phyloP scores from a whole-genome alignment of 2,888 invertebrate species.

The Flexamia atlantica region DNA sequence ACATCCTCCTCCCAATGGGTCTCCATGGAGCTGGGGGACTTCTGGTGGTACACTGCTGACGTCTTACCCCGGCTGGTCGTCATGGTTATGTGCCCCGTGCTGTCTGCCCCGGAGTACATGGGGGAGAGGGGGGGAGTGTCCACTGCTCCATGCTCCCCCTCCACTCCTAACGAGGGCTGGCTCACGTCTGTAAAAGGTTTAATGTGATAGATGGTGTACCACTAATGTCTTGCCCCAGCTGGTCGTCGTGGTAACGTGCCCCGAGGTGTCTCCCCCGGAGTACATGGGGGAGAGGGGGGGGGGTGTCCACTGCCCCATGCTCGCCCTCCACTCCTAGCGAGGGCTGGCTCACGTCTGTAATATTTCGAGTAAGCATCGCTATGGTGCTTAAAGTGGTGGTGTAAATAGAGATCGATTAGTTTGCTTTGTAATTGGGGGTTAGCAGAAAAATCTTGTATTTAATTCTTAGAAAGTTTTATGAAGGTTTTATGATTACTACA shows the following conservation, averaged over 20 bases:
- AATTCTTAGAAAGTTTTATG: too few relatives aligned
- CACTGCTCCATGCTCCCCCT: conserved; percentile 77
- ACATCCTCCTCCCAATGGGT: conserved; percentile 85
- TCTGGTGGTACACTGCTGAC: conserved; percentile 68
- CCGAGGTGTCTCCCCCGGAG: conserved; percentile 76
- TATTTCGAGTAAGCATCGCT: too few relatives aligned
- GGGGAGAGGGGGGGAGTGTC: conserved; percentile 81
- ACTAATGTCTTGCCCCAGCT: conserved; percentile 66
- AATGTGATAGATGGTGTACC: conserved; percentile 67
- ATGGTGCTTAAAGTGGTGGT: too few relatives aligned
- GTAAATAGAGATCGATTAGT: too few relatives aligned
- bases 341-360: conserved; percentile 85
- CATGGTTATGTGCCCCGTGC: conserved; percentile 61
- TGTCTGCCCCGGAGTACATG: conserved; percentile 79
- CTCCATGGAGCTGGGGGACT: conserved; percentile 76
- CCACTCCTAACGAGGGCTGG: conserved; percentile 86
- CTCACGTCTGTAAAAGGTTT: conserved; percentile 81
- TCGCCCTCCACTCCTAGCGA: conserved; percentile 85
- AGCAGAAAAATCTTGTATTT: too few relatives aligned
- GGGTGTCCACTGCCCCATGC: conserved; percentile 75
- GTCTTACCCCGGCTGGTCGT: conserved; percentile 66
- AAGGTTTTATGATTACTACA: too few relatives aligned
- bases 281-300: conserved; percentile 82
- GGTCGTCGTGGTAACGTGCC: conserved; percentile 63
- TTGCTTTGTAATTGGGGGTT: too few relatives aligned